Percentiles rank a stretch among this genome's conserved stretches.
Conservation (phyloP, 2,797 vertebrate species). For the Crypturellus tataupa region DNA sequence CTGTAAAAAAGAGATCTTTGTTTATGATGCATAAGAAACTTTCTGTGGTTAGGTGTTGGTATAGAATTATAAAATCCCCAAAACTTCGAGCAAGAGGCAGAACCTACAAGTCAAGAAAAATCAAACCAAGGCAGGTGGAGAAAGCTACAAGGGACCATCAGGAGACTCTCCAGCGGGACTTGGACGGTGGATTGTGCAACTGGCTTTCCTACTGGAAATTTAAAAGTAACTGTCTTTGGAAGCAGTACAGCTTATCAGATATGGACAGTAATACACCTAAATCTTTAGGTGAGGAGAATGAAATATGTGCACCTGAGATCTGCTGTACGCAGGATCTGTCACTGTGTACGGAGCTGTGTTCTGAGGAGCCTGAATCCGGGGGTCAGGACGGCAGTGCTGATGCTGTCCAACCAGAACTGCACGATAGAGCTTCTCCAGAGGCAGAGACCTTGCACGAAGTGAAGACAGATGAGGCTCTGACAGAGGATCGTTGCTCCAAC, state of each 20-base stretch:
- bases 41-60: constrained; percentile 82
- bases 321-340: constrained; percentile 49
- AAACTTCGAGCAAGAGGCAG: constrained; percentile 81
- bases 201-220: constrained; percentile 72
- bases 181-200: constrained; percentile 60
- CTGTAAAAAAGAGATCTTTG: constrained; percentile 80
- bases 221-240: constrained; percentile 63
- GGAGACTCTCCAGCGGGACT: constrained; percentile 51
- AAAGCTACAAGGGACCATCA: constrained; percentile 76
- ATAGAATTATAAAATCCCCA: constrained; percentile 80
- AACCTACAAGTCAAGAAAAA: constrained; percentile 77
- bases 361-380: constrained; percentile 38
- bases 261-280: constrained; percentile 80
- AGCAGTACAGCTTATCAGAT: constrained; percentile 71
- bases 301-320: constrained; percentile 48
- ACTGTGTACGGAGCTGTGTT: constrained; percentile 1
- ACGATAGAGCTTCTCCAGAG: constrained; percentile 31
- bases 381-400: constrained; percentile 55
- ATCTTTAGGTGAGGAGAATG: constrained; percentile 57
- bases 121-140: constrained; percentile 78
- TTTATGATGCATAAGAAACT: constrained; percentile 87
- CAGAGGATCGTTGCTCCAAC: constrained; percentile 36
- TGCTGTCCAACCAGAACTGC: constrained; percentile 49
- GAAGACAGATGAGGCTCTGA: neutral
- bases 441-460: constrained; percentile 28